These are phyloP conservation scores for Knipowitschia caucasica DNA, from an alignment of 2,797 vertebrate genomes.

Conservation along the genomic window DNA sequence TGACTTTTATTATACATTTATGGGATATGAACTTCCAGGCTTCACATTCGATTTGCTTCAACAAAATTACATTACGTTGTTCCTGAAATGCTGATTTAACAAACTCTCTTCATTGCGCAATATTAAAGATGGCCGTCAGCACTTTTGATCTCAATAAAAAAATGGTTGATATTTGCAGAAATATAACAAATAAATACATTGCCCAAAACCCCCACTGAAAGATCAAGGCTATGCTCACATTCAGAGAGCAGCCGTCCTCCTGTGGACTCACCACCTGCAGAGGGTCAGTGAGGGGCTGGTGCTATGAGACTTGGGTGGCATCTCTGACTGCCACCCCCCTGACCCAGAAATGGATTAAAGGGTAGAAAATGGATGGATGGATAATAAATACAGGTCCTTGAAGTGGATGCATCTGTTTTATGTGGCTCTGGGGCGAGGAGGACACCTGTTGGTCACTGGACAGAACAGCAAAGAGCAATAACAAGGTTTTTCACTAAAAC, in stretches of 20 bases:
- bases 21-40: neutral
- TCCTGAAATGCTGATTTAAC: neutral
- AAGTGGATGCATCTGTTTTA: neutral
- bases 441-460: conserved; percentile 46
- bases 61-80: neutral
- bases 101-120: neutral
- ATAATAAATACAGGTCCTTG: too few species aligned
- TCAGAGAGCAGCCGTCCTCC: too few species aligned
- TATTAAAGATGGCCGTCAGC: neutral
- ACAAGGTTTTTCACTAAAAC: neutral
- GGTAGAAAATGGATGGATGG: too few species aligned
- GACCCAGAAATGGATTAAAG: too few species aligned
- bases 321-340: too few species aligned
- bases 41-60: neutral
- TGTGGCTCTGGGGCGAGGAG: conserved; percentile 27
- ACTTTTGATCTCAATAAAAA: neutral
- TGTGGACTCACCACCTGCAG: too few species aligned
- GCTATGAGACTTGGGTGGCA: too few species aligned
- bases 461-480: conserved; percentile 23
- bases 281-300: too few species aligned
- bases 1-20: neutral
- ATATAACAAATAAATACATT: neutral
- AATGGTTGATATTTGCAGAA: neutral
- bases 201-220: too few species aligned
- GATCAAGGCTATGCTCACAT: too few species aligned